Conservation (phyloP, 2,113 vertebrate species). For the Vireo altiloquus region DNA sequence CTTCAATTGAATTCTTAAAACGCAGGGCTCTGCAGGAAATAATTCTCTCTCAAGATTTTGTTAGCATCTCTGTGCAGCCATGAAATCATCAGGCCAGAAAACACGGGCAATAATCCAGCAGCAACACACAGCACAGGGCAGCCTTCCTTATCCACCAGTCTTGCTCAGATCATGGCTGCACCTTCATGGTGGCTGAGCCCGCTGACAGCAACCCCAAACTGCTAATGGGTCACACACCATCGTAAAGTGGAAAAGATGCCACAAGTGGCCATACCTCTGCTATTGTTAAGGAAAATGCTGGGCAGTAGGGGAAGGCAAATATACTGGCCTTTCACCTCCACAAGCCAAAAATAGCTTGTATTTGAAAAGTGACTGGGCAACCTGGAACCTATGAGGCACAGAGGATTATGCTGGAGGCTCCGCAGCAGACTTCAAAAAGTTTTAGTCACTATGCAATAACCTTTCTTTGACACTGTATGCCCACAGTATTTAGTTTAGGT, state of each 20-base stretch:
- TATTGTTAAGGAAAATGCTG: neutral
- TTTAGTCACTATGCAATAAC: neutral
- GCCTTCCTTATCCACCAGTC: neutral
- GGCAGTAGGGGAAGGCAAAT: neutral
- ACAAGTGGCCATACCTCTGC: neutral
- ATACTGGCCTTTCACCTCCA: neutral
- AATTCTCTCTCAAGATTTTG: neutral
- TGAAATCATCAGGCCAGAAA: neutral
- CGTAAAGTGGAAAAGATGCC: neutral
- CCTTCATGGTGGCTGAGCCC: neutral
- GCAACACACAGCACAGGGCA: rapidly evolving
- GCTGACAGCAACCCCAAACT: neutral
- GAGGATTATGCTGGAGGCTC: neutral
- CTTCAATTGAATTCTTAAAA: neutral
- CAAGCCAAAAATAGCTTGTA: neutral
- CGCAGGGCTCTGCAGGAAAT: neutral
- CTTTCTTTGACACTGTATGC: neutral
- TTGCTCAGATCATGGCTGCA: neutral
- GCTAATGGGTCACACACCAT: neutral
- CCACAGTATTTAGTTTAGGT: neutral
- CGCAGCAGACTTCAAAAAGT: neutral
- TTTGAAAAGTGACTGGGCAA: neutral
- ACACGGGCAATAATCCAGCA: neutral
- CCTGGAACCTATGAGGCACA: neutral
- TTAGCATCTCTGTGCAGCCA: neutral